These are phyloP conservation scores for Caranx ignobilis DNA, from an alignment of 2,113 vertebrate species.

Conservation along the genomic window DNA sequence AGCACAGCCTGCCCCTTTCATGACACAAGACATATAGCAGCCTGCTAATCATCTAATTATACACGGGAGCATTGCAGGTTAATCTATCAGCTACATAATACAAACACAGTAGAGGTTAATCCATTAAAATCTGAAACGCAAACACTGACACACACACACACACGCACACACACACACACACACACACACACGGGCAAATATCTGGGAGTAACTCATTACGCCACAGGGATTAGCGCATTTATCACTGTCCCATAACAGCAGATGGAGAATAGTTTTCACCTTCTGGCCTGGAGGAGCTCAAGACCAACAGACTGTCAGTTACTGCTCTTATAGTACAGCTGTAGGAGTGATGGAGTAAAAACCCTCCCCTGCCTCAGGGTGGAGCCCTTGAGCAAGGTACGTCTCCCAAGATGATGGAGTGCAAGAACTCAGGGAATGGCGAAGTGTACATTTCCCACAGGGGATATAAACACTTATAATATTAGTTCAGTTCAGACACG, in stretches of 20 bases:
- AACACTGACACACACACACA: conserved; percentile 25
- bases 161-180: neutral
- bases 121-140: conserved; percentile 21
- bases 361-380: conserved; percentile 43
- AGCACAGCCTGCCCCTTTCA: neutral
- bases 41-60: conserved; percentile 39
- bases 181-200: conserved; percentile 18
- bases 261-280: conserved; percentile 51
- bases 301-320: conserved; percentile 12
- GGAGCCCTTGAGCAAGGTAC: conserved; percentile 48
- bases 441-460: conserved; percentile 6
- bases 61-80: conserved; percentile 18
- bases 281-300: conserved; percentile 36
- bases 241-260: conserved; percentile 37
- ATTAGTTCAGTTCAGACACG: neutral
- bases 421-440: no score
- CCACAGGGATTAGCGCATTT: conserved; percentile 31
- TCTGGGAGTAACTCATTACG: conserved; percentile 32
- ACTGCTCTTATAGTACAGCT: conserved; percentile 4
- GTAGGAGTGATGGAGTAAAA: neutral
- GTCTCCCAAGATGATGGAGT: neutral
- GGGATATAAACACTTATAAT: neutral
- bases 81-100: conserved; percentile 24
- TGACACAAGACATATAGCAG: neutral
- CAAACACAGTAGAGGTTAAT: conserved; percentile 17